Evolutionary conservation across 92 coral and sea anemone genomes (phyloP).

Genomic region (Porites lobata): DNA sequence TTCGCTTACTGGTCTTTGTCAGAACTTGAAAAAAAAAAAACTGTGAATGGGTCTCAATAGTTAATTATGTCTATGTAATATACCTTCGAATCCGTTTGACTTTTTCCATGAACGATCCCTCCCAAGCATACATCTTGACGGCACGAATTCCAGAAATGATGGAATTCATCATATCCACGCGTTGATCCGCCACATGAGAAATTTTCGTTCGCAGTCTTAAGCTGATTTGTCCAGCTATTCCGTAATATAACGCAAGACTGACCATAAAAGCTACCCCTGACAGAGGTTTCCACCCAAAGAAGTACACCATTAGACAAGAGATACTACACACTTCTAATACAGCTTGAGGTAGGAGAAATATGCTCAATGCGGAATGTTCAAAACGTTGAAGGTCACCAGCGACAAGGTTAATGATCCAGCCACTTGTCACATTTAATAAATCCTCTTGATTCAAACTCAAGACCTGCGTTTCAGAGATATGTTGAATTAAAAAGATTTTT

Average conservation of each 20-base stretch:
- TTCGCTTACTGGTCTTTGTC: background rate
- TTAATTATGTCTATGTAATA: background rate
- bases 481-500: too few relatives aligned
- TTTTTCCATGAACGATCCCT: too few relatives aligned
- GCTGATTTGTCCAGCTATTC: too few relatives aligned
- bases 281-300: conserved; percentile 74
- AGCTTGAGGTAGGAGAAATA: conserved; percentile 51
- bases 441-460: conserved; percentile 67
- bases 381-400: conserved; percentile 84
- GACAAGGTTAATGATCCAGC: conserved; percentile 23
- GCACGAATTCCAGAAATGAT: too few relatives aligned
- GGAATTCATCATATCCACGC: too few relatives aligned
- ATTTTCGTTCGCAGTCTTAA: too few relatives aligned
- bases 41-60: too few relatives aligned
- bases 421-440: conserved; percentile 65
- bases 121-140: too few relatives aligned
- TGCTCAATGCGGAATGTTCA: conserved; percentile 49
- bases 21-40: background rate
- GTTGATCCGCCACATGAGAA: too few relatives aligned
- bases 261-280: conserved; percentile 73
- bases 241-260: too few relatives aligned
- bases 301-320: conserved; percentile 64
- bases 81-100: too few relatives aligned
- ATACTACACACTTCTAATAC: conserved; percentile 63
- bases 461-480: conserved; percentile 48